Evolutionary conservation across 1,140 invertebrate genomes (phyloP), one percentile per base, ranked within the genome.

Genomic region (Megathymus violae): DNA sequence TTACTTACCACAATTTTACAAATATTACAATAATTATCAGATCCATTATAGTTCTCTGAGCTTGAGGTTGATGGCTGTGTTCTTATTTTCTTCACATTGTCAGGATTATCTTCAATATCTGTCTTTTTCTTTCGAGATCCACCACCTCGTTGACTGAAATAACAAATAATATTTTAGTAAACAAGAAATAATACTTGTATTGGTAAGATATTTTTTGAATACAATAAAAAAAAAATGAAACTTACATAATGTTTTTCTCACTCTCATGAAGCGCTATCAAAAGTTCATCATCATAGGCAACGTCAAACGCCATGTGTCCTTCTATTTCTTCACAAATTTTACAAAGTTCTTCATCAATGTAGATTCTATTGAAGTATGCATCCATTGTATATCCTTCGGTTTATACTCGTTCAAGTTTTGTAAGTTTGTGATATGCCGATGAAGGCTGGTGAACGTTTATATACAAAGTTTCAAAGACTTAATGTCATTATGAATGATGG

Each of bases 1-100:
- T 36, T 10, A 38, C 48, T 0, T n/a, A n/a, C n/a, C n/a, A n/a
- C 6, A 19, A 40, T n/a, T 38, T 54, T 10, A 54, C 51, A 54
- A 16, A 40, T 7, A 16, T 34, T 17, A 25, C 51, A 41, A 38
- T 41, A 22, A 22, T 22, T 22, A 2, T 22, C 19, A 3, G 5
- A 22, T 22, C 27, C 7, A 6, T 31, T 4, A 9, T 31, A 6
- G 7, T 31, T 3, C 7, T 31, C 27, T 5, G 27, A 31, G 27
- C 4, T 4, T 31, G 27, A 31, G 1, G 7, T 7, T 4, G 27
- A 31, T 31, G 27, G 27, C 7, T 5, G 3, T 6, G 7, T 31
- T 31, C 7, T 31, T 5, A 31, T 4, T 31, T 31, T 31, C 27
- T 31, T 31, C 4, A 6, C 27, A 1, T 31, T 31, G 3, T 5